Evolutionary conservation across 2,888 invertebrate species (phyloP).

Genomic region (Gasteruption jaculator): DNA sequence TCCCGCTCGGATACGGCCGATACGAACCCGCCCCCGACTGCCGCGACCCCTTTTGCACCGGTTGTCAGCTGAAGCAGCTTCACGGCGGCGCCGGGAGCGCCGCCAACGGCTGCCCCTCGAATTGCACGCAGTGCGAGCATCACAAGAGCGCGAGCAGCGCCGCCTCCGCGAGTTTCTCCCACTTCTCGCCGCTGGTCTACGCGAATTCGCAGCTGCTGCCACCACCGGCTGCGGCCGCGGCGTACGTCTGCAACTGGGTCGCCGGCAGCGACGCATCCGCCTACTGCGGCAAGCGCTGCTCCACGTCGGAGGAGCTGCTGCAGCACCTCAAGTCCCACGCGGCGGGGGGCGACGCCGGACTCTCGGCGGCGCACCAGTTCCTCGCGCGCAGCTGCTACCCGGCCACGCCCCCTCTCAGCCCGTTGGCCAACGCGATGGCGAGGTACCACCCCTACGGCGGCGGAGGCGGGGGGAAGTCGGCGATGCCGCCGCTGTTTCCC

Average conservation of each 20-base stretch:
- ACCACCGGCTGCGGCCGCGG: slow-evolving; percentile 78
- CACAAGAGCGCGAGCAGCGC: slow-evolving; percentile 69
- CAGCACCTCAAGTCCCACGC: slow-evolving; percentile 80
- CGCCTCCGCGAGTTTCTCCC: slow-evolving; percentile 65
- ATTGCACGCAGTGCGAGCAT: too few relatives aligned
- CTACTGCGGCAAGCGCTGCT: slow-evolving; percentile 86
- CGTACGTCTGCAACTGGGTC: slow-evolving; percentile 90
- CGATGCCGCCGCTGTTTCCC: slow-evolving; percentile 59
- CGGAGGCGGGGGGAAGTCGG: too few relatives aligned
- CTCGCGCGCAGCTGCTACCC: slow-evolving; percentile 54
- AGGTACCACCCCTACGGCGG: slow-evolving; percentile 89
- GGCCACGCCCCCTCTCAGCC: slow-evolving; percentile 84
- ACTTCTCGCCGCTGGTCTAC: slow-evolving; percentile 61
- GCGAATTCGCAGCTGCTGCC: slow-evolving; percentile 76
- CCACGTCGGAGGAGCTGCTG: slow-evolving; percentile 79
- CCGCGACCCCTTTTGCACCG: slow-evolving; percentile 88
- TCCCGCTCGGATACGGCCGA: too few relatives aligned
- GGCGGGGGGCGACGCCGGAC: slow-evolving; percentile 56
- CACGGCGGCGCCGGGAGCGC: slow-evolving; percentile 7
- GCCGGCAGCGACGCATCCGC: slow-evolving; percentile 75
- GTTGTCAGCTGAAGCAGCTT: slow-evolving; percentile 72
- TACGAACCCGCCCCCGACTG: too few relatives aligned
- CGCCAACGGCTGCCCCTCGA: neutral
- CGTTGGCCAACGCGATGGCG: slow-evolving; percentile 72
- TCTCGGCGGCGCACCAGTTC: slow-evolving; percentile 11